These are phyloP conservation scores for Resseliella maxima DNA, from an alignment of 2,888 invertebrate species.

Conservation along the genomic window DNA sequence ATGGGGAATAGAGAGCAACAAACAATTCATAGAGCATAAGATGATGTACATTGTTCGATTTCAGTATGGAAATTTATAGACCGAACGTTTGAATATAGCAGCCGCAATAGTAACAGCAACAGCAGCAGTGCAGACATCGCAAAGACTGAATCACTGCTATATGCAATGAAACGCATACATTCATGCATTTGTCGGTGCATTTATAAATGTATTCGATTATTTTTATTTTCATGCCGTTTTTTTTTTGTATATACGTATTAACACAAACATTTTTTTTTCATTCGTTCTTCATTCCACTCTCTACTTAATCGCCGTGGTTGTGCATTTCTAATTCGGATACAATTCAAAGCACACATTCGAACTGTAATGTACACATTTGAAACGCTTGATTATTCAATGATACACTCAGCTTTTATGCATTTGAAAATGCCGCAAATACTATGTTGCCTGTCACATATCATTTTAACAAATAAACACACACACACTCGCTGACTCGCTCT, in stretches of 20 bases:
- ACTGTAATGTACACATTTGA: not conserved
- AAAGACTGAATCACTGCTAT: not conserved
- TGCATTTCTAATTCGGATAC: constrained; percentile 25
- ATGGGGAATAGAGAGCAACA: not conserved
- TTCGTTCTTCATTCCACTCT: constrained; percentile 5
- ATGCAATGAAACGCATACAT: not conserved
- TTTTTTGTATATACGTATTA: too few species aligned
- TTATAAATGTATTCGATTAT: constrained; percentile 25
- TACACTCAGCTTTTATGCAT: not conserved
- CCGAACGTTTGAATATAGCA: not conserved
- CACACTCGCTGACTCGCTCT: too few species aligned
- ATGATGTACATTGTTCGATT: constrained; percentile 35
- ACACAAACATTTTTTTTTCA: not conserved
- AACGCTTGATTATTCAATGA: constrained; percentile 22
- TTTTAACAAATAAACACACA: not conserved
- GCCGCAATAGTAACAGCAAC: not conserved
- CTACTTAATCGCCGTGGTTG: not conserved
- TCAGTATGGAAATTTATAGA: constrained; percentile 11
- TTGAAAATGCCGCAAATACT: not conserved
- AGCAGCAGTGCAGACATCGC: constrained; percentile 2
- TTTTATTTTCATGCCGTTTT: constrained; percentile 2
- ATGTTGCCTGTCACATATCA: not conserved
- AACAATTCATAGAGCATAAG: constrained; percentile 14
- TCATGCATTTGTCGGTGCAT: constrained; percentile 35
- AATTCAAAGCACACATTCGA: not conserved